Base-by-base conservation (phyloP, 2,113 vertebrate genomes). In the Chloropsis cyanopogon region DNA sequence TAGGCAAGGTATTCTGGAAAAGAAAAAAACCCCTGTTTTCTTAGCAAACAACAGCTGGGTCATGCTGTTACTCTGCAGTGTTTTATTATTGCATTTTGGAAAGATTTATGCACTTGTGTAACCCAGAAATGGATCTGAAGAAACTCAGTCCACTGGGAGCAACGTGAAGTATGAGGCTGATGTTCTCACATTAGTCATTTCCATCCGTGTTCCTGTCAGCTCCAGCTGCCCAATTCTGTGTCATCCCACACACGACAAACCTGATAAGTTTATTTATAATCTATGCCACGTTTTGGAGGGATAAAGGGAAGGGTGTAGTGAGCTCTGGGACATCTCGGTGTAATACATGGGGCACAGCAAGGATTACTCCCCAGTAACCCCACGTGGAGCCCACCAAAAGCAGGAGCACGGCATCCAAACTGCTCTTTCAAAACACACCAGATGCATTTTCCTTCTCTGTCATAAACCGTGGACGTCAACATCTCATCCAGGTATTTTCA, bases 11-110 rank as follows among this genome's bases (percentile, higher is more conserved):
- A 9, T 61, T 50, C 82, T 87, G 79, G 89, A 70, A 90, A 73
- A 60, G 87, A 75, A 68, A 35, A 59, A 28, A 3, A 14, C 14
- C 9, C 10, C 50, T 64, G 60, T 93, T 96, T 91, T 81, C 77
- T 86, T 6, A 91, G 77, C 84, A 95, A 95, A 91, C 83, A 93
- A 82, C 82, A 92, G 93, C 82, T 84, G 87, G 88, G 60, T 75
- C 91, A 85, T 4, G 82, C 82, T 88, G 92, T 77, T 91, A 57
- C 57, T 54, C 70, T 14, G 65, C 14, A 3, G 49, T 28, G 59
- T 49, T 50, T 86, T n/a, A 91, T 76, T 72, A 42, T 2, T 35
- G 65, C 60, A 2, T 42, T 90, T 88, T 59, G 59, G 79, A 82
- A 86, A 11, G 83, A 90, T 79, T 96, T 91, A 82, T 4, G 26